Evolutionary conservation across 2,113 vertebrate genomes (phyloP).

Genomic region (Clupea harengus): DNA sequence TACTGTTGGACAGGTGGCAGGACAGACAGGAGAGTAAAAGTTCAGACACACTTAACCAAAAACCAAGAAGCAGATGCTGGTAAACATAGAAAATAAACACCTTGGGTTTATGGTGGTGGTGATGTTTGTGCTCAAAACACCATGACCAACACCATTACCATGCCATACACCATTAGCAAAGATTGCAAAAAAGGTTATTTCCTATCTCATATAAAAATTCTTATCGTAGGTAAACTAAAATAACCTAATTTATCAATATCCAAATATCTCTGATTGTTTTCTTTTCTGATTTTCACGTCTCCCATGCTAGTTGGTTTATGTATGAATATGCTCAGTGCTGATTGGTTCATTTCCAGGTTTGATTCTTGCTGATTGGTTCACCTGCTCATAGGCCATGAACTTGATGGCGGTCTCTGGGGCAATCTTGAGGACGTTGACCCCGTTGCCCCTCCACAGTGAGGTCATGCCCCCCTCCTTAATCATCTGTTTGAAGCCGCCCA

Average conservation of each 20-base stretch:
- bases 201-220: too few species aligned
- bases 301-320: background rate
- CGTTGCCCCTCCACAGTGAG: slow-evolving; percentile 95
- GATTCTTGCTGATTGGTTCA: slow-evolving; percentile 48
- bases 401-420: slow-evolving; percentile 97
- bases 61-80: background rate
- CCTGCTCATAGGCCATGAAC: slow-evolving; percentile 97
- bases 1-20: slow-evolving; percentile 70
- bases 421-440: slow-evolving; percentile 95
- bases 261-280: background rate
- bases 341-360: background rate
- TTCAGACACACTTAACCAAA: background rate
- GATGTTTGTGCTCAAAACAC: background rate
- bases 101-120: background rate
- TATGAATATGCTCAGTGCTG: background rate
- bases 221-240: too few species aligned
- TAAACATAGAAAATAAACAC: too few species aligned
- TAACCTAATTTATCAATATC: background rate
- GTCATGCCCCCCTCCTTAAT: slow-evolving; percentile 87
- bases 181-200: too few species aligned
- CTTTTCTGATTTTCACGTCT: background rate
- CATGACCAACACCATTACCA: too few species aligned
- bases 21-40: background rate
- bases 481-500: slow-evolving; percentile 88
- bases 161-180: background rate